These are phyloP conservation scores for Varanus salvator DNA, from an alignment of 2,113 vertebrate genomes.

Conservation along the genomic window DNA sequence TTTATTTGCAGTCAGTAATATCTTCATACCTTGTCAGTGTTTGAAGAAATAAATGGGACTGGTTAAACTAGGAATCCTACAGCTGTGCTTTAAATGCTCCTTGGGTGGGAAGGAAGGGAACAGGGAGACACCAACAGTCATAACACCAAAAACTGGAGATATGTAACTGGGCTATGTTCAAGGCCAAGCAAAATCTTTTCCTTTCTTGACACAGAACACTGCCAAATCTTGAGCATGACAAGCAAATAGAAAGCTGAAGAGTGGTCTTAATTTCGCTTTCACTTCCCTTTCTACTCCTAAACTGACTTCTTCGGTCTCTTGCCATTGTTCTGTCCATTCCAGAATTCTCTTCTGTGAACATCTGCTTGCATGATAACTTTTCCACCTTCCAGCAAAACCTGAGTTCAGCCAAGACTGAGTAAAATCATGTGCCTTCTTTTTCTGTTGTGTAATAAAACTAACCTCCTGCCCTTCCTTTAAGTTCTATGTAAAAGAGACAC, in stretches of 20 bases:
- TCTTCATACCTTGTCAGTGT: constrained; percentile 63
- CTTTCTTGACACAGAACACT: constrained; percentile 78
- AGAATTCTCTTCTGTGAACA: constrained; percentile 60
- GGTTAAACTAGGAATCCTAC: constrained; percentile 57
- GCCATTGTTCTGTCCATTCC: constrained; percentile 49
- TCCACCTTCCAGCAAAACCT: constrained; percentile 65
- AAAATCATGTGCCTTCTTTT: constrained; percentile 86
- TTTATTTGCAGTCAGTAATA: constrained; percentile 57
- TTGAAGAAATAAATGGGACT: constrained; percentile 59
- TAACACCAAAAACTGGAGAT: constrained; percentile 83
- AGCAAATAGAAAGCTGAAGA: constrained; percentile 79
- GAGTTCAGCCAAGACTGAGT: constrained; percentile 76
- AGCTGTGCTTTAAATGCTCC: constrained; percentile 71
- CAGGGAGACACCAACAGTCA: constrained; percentile 77
- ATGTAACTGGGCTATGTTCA: constrained; percentile 80
- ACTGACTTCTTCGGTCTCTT: constrained; percentile 68
- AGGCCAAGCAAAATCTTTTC: constrained; percentile 77
- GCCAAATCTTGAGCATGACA: constrained; percentile 82
- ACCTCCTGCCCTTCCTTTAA: constrained; percentile 67
- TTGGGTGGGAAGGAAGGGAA: constrained; percentile 77
- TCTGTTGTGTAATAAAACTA: constrained; percentile 74
- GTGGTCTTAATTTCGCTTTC: constrained; percentile 76
- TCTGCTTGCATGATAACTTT: constrained; percentile 62
- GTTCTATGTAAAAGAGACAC: constrained; percentile 8
- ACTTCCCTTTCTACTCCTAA: constrained; percentile 64